Evolutionary conservation across 2,797 vertebrate genomes (phyloP).

Genomic region (Emys orbicularis): DNA sequence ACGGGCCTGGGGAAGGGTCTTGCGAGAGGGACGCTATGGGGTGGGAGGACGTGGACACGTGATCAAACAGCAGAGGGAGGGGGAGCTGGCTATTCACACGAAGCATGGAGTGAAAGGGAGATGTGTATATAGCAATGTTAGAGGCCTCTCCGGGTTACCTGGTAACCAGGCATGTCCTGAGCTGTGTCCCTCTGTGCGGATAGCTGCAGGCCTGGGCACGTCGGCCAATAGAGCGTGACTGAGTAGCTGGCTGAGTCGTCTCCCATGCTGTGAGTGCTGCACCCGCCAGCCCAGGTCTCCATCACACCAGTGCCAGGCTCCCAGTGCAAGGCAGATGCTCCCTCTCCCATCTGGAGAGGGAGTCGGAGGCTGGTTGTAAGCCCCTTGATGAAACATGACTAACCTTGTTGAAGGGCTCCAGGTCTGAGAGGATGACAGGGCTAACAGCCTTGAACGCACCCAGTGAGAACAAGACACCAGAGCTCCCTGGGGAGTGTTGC

Average conservation of each 20-base stretch:
- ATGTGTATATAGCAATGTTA: neutral
- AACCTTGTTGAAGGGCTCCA: rapidly evolving
- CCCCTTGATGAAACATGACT: neutral
- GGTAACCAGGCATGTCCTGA: neutral
- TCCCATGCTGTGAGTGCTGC: neutral
- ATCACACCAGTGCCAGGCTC: neutral
- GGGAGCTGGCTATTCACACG: rapidly evolving
- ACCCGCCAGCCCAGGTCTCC: neutral
- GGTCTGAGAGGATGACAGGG: too few relatives aligned
- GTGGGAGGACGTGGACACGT: neutral
- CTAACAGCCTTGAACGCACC: neutral
- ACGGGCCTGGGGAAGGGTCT: too few relatives aligned
- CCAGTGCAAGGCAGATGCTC: neutral
- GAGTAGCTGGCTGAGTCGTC: neutral
- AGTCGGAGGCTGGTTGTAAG: rapidly evolving
- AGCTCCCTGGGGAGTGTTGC: neutral
- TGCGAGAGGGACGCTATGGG: neutral
- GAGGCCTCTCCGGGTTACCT: neutral
- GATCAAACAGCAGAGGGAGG: neutral
- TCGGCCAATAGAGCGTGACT: neutral
- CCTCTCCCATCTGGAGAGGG: too few relatives aligned
- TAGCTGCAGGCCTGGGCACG: neutral
- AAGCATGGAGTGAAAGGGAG: neutral
- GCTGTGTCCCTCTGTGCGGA: neutral
- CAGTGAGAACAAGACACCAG: neutral